A percentile compares a stretch with the other conserved stretches of the same genome.
Conservation (phyloP, 1,140 invertebrate genomes). For the Pseudomyrmex pallidus region DNA sequence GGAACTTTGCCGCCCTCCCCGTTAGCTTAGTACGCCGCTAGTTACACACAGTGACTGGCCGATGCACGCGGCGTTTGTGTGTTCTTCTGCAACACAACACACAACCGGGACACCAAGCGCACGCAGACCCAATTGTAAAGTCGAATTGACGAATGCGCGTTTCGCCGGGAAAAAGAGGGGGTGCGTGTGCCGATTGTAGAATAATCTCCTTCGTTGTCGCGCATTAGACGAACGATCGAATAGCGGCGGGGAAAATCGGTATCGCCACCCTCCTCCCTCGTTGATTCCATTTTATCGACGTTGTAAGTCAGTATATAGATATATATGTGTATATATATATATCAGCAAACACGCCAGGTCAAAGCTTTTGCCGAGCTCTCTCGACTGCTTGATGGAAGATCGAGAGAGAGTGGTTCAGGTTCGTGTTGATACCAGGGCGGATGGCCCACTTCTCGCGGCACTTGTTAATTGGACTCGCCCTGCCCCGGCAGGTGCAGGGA, state of each 20-base stretch:
- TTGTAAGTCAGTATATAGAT: not conserved
- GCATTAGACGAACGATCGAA: not conserved
- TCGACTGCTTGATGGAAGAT: constrained; percentile 7
- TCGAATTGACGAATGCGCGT: not conserved
- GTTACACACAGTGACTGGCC: constrained; percentile 47
- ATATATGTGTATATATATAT: not conserved
- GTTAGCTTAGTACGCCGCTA: constrained; percentile 55
- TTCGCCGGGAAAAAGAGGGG: too few species aligned
- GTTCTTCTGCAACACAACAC: too few species aligned
- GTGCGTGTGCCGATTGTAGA: constrained; percentile 6
- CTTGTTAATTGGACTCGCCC: constrained; percentile 66
- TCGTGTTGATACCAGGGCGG: constrained; percentile 36
- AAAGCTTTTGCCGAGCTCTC: not conserved
- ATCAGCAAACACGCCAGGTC: not conserved
- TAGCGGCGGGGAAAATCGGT: not conserved
- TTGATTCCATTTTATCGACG: constrained; percentile 7
- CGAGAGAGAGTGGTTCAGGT: constrained; percentile 10
- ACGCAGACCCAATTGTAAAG: constrained; percentile 19
- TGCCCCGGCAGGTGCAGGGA: constrained; percentile 26
- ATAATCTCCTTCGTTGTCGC: not conserved
- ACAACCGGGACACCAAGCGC: not conserved
- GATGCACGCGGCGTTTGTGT: not conserved
- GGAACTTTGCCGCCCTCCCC: constrained; percentile 55
- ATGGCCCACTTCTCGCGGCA: constrained; percentile 62
- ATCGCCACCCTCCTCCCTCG: not conserved